Base-by-base conservation (phyloP, 2,113 vertebrate species). In the Potamarius usumacintae region DNA sequence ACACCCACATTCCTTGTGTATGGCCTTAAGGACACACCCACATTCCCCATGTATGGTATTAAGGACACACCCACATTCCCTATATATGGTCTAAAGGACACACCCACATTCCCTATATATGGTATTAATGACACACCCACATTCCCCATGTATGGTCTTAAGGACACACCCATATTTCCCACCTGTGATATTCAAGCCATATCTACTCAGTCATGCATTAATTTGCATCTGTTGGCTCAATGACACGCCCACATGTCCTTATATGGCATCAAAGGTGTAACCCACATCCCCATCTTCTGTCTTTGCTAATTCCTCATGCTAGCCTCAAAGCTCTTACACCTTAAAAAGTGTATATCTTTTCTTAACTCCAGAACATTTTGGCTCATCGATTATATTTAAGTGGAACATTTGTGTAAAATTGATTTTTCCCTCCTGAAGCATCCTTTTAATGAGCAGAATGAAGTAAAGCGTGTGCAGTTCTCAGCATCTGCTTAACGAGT, bases 401-500 rank as follows among this genome's bases (percentile, higher is more conserved):
- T 80, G 77, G 77, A 62, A 34, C 30, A 34, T 60, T 58, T 58
- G 30, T 60, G 30, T 22, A 62, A 62, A 82, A 82, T 20, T 14
- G 18, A 82, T 48, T 82, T 48, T 62, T 80, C 53, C 30, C 57
- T 81, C 79, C 79, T 58, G 57, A 82, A 60, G 57, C 79, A 62
- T 60, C 17, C 4, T 30, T 62, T 62, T 82, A 82, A 82, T 25
- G 20, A 82, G 67, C 84, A 82, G 55, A 82, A 79, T 86, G 60
- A 81, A 30, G 58, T 55, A 90, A 79, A 52, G 42, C 90, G 85
- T 82, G 81, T 57, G 74, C 60, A 42, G 57, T 81, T 20, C 89
- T 67, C 84, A 76, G 88, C 82, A 89, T 93, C 92, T 92, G 90
- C 81, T 86, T 93, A 93, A 94, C 92, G 90, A 93, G 85, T 79